phyloP scores from a whole-genome alignment of 2,888 invertebrate species.

The Timandra comae region DNA sequence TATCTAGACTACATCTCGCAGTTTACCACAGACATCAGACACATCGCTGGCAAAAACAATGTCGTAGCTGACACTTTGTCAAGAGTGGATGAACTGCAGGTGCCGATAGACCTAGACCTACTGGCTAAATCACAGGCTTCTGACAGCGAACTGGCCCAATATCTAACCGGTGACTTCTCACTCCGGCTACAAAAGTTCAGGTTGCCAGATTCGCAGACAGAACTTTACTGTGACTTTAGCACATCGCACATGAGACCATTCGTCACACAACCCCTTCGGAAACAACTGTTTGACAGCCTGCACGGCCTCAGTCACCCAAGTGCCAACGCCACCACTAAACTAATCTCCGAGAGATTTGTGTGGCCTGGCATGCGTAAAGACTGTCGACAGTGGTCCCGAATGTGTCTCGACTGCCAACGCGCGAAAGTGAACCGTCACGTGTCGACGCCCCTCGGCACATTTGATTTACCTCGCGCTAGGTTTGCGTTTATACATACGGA shows the following conservation, averaged over 20 bases:
- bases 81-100: constrained; percentile 24
- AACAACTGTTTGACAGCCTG: constrained; percentile 17
- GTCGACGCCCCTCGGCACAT: constrained; percentile 10
- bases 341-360: constrained; percentile 23
- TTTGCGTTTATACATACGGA: constrained; percentile 14
- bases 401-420: constrained; percentile 27
- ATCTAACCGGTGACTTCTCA: constrained; percentile 6
- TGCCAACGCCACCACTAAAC: constrained; percentile 9
- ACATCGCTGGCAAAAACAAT: constrained; percentile 35
- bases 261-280: constrained; percentile 10
- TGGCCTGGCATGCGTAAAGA: constrained; percentile 39
- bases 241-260: constrained; percentile 16
- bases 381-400: constrained; percentile 26
- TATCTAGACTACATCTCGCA: constrained; percentile 37
- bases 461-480: constrained; percentile 7
- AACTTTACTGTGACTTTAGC: constrained; percentile 18
- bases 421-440: constrained; percentile 32
- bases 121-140: constrained; percentile 14
- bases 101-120: constrained; percentile 12
- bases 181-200: constrained; percentile 12
- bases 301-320: constrained; percentile 24
- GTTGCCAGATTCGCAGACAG: constrained; percentile 4
- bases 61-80: constrained; percentile 37
- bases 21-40: constrained; percentile 36
- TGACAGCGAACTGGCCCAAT: constrained; percentile 15